A percentile compares a stretch with the other conserved stretches of the same genome.
Conservation (phyloP, 2,888 invertebrate genomes). For the Meteorus cinctellus region DNA sequence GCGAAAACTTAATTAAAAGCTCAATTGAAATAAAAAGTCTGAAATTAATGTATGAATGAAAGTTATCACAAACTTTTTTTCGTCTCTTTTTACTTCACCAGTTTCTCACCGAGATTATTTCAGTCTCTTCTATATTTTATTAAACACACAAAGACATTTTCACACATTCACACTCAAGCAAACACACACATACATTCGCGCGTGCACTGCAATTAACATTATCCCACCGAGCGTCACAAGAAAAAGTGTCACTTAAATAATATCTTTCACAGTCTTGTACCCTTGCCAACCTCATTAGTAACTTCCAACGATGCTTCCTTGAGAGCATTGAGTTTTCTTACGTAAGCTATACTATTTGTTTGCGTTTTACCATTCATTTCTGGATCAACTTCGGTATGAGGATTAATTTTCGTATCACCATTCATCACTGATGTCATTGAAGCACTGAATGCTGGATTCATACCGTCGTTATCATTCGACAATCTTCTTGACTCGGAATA, state of each 20-base stretch:
- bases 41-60: not conserved
- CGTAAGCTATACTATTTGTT: conserved; percentile 59
- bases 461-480: conserved; percentile 56
- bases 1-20: not conserved
- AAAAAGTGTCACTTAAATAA: conserved; percentile 3
- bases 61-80: conserved; percentile 8
- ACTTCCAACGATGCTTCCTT: conserved; percentile 68
- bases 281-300: conserved; percentile 69
- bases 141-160: not conserved
- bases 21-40: not conserved
- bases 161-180: not conserved
- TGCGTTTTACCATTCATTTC: conserved; percentile 60
- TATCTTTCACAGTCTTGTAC: conserved; percentile 64
- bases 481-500: conserved; percentile 69
- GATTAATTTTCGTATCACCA: conserved; percentile 55
- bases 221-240: not conserved
- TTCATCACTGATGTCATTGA: conserved; percentile 61
- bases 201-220: not conserved
- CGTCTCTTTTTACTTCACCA: not conserved
- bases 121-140: conserved; percentile 10
- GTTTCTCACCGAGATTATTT: conserved; percentile 6
- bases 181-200: not conserved
- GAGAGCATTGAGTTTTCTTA: conserved; percentile 67
- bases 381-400: conserved; percentile 47
- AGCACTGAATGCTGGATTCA: conserved; percentile 56